Percentiles rank a stretch among this genome's conserved stretches.
These are phyloP conservation scores for Poecilia gillii DNA, from an alignment of 2,797 vertebrate species.

Conservation along the genomic window DNA sequence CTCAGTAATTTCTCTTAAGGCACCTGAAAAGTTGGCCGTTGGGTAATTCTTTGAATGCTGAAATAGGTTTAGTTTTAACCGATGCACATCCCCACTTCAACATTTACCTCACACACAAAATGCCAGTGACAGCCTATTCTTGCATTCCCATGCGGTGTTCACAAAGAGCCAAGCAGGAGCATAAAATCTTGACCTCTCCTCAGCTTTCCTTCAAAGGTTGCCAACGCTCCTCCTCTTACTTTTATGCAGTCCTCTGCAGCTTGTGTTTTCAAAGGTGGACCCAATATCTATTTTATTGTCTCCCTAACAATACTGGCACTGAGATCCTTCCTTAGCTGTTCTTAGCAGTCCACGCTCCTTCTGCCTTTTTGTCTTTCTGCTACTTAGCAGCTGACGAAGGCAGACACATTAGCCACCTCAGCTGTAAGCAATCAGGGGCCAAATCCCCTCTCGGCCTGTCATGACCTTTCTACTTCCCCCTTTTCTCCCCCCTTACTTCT, in stretches of 20 bases:
- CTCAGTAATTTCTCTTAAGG: slow-evolving; percentile 25
- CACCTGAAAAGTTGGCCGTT: slow-evolving; percentile 20
- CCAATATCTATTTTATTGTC: slow-evolving; percentile 49
- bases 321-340: slow-evolving; percentile 66
- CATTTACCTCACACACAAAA: slow-evolving; percentile 67
- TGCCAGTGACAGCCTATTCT: slow-evolving; percentile 63
- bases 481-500: slow-evolving; percentile 16
- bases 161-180: slow-evolving; percentile 66
- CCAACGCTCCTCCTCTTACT: slow-evolving; percentile 64
- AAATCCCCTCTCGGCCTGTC: slow-evolving; percentile 38
- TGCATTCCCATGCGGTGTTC: slow-evolving; percentile 72
- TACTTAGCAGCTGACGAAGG: slow-evolving; percentile 46
- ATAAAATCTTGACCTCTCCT: slow-evolving; percentile 66
- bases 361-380: slow-evolving; percentile 45
- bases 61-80: slow-evolving; percentile 63
- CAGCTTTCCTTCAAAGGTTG: slow-evolving; percentile 70
- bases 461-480: slow-evolving; percentile 26
- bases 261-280: slow-evolving; percentile 62
- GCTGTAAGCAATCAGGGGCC: slow-evolving; percentile 64
- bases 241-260: slow-evolving; percentile 78
- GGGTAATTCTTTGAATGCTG: slow-evolving; percentile 16
- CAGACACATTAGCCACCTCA: slow-evolving; percentile 48
- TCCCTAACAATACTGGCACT: slow-evolving; percentile 28
- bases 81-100: slow-evolving; percentile 37
- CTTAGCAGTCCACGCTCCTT: slow-evolving; percentile 49